A percentile compares a stretch with the other conserved stretches of the same genome.
These are phyloP conservation scores for Synergus laeviventris DNA, from an alignment of 2,888 invertebrate genomes.

Conservation along the genomic window DNA sequence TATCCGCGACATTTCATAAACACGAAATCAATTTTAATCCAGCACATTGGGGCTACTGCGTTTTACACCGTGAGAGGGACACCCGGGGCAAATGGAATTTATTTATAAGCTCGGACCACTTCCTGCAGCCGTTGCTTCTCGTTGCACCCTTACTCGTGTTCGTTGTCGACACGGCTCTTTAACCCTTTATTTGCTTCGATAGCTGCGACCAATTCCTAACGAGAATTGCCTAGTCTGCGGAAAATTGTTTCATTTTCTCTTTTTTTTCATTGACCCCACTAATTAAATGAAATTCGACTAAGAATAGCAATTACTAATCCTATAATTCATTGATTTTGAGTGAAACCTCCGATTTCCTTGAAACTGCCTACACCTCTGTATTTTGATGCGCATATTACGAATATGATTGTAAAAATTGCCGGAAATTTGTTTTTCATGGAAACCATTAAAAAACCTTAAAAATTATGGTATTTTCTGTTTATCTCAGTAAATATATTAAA, in stretches of 20 bases:
- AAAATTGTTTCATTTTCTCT: background rate
- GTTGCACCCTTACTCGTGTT: background rate
- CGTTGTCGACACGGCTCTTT: conserved; percentile 5
- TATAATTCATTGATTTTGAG: background rate
- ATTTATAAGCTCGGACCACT: conserved; percentile 67
- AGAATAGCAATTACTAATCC: background rate
- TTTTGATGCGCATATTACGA: too few species aligned
- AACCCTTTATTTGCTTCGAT: background rate
- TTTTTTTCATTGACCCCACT: background rate
- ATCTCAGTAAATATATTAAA: too few species aligned
- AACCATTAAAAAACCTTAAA: too few species aligned
- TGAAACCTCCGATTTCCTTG: too few species aligned
- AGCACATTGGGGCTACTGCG: conserved; percentile 38
- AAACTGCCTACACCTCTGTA: too few species aligned
- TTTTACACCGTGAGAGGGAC: conserved; percentile 37
- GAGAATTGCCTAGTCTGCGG: background rate
- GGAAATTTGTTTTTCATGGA: too few species aligned
- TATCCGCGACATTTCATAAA: conserved; percentile 69
- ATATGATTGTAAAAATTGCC: too few species aligned
- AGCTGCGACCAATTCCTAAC: background rate
- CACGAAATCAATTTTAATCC: conserved; percentile 72
- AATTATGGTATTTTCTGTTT: too few species aligned
- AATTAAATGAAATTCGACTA: too few species aligned
- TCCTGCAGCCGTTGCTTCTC: conserved; percentile 37
- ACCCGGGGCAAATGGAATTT: conserved; percentile 55